phyloP scores from a whole-genome alignment of 2,888 invertebrate genomes.

The Eucriotettix oculatus region DNA sequence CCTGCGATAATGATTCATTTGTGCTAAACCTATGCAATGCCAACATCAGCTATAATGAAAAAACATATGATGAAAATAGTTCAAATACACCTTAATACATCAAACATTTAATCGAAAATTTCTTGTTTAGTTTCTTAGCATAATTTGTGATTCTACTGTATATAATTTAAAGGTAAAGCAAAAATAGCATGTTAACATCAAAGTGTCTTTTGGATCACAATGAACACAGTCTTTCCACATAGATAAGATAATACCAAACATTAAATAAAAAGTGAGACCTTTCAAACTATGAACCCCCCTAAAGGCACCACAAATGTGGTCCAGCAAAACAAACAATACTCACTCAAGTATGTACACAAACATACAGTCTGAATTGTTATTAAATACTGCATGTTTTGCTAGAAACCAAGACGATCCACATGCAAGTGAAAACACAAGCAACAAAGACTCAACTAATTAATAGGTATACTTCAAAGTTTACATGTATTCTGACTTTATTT shows the following conservation, averaged over 20 bases:
- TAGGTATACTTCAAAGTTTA: background rate
- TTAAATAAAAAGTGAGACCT: conserved; percentile 13
- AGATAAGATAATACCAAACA: conserved; percentile 42
- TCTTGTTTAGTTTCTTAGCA: no score
- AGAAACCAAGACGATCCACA: conserved; percentile 7
- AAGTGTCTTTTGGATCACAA: conserved; percentile 13
- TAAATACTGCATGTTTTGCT: background rate
- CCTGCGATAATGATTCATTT: no score
- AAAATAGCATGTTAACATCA: conserved; percentile 7
- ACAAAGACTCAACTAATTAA: background rate
- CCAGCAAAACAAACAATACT: conserved; percentile 5
- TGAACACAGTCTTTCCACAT: conserved; percentile 55
- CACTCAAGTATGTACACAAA: conserved; percentile 5
- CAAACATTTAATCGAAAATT: no score
- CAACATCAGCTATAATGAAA: no score
- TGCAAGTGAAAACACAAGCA: conserved; percentile 10
- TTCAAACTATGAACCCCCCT: conserved; percentile 9
- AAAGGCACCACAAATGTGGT: conserved; percentile 2
- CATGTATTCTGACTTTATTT: no score
- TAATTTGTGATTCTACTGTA: no score
- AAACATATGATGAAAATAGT: no score
- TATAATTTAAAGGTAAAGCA: no score
- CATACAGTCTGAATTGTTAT: background rate
- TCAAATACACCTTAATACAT: no score
- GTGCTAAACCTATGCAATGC: no score